phyloP scores from a whole-genome alignment of 2,113 vertebrate genomes.

The Falcunculus frontatus region DNA sequence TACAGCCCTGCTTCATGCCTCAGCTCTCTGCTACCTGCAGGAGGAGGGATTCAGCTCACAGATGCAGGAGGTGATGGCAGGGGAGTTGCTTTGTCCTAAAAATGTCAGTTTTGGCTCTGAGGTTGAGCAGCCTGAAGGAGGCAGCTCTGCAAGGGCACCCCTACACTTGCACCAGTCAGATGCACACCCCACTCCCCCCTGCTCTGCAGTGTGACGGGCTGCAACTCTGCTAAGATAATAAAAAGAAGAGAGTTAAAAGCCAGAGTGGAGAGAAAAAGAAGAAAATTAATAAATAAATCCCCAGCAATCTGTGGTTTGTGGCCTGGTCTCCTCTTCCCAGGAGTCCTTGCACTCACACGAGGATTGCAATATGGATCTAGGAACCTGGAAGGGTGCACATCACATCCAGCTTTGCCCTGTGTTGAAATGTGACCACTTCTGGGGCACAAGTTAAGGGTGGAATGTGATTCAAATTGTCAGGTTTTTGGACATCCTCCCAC shows the following conservation, averaged over 20 bases:
- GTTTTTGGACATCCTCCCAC: neutral
- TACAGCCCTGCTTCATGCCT: neutral
- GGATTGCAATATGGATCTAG: neutral
- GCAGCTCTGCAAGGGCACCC: neutral
- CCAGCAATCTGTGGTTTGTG: neutral
- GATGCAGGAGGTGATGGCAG: neutral
- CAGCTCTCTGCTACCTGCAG: neutral
- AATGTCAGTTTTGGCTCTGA: neutral
- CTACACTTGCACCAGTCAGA: neutral
- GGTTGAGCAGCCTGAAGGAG: neutral
- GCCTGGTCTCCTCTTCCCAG: neutral
- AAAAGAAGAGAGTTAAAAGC: neutral
- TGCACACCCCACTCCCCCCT: fast-evolving
- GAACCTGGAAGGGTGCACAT: neutral
- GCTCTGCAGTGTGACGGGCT: neutral
- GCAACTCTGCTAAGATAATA: neutral
- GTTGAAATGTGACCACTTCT: neutral
- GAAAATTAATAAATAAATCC: neutral
- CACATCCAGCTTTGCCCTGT: neutral
- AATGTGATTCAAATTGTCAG: fast-evolving
- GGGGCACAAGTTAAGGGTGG: neutral
- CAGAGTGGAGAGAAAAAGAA: neutral
- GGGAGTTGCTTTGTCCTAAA: neutral
- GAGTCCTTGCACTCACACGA: neutral
- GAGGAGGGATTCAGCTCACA: neutral